Conservation (phyloP, 2,888 invertebrate genomes). For the Dryococelus australis region DNA sequence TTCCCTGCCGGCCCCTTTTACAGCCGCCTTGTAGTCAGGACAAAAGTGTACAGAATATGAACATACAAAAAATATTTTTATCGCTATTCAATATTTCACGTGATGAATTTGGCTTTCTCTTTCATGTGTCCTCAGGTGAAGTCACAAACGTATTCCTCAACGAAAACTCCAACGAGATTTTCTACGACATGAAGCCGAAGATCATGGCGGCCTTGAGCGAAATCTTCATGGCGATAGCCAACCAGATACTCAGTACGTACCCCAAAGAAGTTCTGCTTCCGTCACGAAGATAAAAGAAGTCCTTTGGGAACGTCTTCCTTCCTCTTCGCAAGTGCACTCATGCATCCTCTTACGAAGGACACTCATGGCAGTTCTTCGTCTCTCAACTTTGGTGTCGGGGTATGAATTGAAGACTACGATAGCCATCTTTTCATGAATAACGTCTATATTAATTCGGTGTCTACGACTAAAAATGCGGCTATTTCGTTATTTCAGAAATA, state of each 20-base stretch:
- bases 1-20: too few species aligned
- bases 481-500: not conserved
- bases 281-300: not conserved
- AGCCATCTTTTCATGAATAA: too few species aligned
- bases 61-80: too few species aligned
- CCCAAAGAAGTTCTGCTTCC: conserved; percentile 29
- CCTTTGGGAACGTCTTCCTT: too few species aligned
- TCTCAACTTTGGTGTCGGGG: not conserved
- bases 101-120: too few species aligned
- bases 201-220: conserved; percentile 42
- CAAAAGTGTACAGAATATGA: too few species aligned
- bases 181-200: conserved; percentile 56
- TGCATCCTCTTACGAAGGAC: too few species aligned
- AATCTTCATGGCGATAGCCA: not conserved
- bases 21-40: too few species aligned
- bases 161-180: conserved; percentile 58
- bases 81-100: too few species aligned
- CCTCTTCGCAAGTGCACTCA: too few species aligned
- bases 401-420: not conserved
- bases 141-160: conserved; percentile 58
- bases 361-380: not conserved
- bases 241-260: conserved; percentile 23
- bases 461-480: too few species aligned
- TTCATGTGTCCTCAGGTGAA: conserved; percentile 51
- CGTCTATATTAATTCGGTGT: too few species aligned